Base-by-base conservation (phyloP, 1,140 invertebrate genomes). In the Drosophila melanica region DNA sequence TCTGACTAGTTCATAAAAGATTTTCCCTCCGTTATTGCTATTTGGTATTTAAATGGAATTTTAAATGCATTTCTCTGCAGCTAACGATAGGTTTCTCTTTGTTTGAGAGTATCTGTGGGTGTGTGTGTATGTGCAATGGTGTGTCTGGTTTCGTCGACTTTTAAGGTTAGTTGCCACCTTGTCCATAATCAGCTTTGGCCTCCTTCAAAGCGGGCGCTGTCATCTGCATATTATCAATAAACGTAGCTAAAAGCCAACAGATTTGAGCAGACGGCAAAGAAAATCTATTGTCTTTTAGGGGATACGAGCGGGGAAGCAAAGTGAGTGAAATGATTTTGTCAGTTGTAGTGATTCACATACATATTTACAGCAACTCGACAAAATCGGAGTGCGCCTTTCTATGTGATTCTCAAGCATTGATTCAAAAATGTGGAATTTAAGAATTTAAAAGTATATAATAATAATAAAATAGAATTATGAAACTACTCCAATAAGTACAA, bases 31-130 rank as follows among this genome's bases (percentile, higher is more conserved):
- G 48, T 45, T 33, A 55, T 57, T 53, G 37, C 44, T 47, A 41
- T 82, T 72, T 64, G 67, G 59, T 30, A 84, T 84, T 84, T 66
- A 69, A 79, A 84, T 79, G 66, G 62, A 82, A 79, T 84, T 75
- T 79, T 72, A 71, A 72, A 72, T 60, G 64, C 60, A 74, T 67
- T 68, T 47, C 47, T 18, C 11, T 45, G 42, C 41, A 55, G 8
- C 48, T 16, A 67, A 55, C 16, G 33, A 33, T 39, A 59, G 47
- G 10, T 53, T 18, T 50, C 23, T 42, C 35, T 53, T 11, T 20
- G n/a, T 55, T 44, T 35, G 9, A 37, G 12, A 41, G 2, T 42
- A 33, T 51, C 7, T 45, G 11, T 39, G 14, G 18, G 45, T 12
- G 37, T 35, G 20, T 20, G 9, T 33, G 30, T 55, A 23, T 45